Evolutionary conservation across 2,888 invertebrate species (phyloP).

Genomic region (Hyalella azteca): DNA sequence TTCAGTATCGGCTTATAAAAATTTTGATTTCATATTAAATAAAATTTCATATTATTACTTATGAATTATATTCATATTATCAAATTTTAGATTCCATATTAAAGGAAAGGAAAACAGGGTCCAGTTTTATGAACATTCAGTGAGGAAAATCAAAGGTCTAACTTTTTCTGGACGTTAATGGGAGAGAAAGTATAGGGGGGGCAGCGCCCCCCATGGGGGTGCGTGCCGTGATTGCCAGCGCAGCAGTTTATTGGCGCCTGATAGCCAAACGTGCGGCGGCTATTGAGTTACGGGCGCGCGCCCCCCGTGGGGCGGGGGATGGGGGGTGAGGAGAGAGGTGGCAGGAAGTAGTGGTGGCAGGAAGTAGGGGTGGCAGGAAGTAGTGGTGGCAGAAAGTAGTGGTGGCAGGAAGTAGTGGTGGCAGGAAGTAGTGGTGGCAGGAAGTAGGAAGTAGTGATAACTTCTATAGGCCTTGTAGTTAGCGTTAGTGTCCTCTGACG

Average conservation of each 20-base stretch:
- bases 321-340: background rate
- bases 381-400: background rate
- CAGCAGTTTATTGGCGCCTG: conserved; percentile 6
- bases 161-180: too few species aligned
- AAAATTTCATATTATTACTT: too few species aligned
- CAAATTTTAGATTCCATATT: too few species aligned
- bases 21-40: too few species aligned
- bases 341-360: background rate
- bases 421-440: background rate
- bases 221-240: conserved; percentile 4
- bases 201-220: background rate
- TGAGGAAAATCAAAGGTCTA: too few species aligned
- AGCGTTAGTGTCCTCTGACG: too few species aligned
- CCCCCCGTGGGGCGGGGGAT: background rate
- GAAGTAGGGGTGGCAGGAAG: background rate
- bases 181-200: background rate
- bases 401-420: background rate
- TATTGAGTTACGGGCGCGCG: conserved; percentile 8
- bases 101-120: too few species aligned
- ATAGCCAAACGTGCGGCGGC: conserved; percentile 20
- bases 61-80: too few species aligned
- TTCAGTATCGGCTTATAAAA: too few species aligned
- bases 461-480: background rate
- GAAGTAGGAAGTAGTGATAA: background rate
- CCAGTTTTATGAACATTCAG: too few species aligned